Percentiles rank a stretch among this genome's conserved stretches.
phyloP scores from a whole-genome alignment of 2,113 vertebrate genomes.

The Lagopus leucura region DNA sequence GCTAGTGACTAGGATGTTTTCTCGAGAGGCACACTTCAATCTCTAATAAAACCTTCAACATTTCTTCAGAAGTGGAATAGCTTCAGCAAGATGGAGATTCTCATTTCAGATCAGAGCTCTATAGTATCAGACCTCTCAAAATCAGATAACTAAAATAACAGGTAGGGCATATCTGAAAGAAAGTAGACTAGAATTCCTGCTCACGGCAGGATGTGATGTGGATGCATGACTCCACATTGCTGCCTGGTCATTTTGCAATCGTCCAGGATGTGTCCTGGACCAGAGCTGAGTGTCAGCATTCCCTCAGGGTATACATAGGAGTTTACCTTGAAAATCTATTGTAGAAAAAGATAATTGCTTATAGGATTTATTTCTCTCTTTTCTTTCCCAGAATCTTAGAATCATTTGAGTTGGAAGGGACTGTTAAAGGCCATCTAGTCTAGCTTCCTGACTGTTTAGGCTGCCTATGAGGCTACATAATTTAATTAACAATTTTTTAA shows the following conservation, averaged over 20 bases:
- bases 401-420: not conserved
- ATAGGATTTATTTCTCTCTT: not conserved
- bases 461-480: not conserved
- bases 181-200: not conserved
- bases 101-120: not conserved
- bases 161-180: not conserved
- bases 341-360: not conserved
- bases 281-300: not conserved
- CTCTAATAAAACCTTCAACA: not conserved
- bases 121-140: too few species aligned
- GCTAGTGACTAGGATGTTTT: not conserved
- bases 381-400: not conserved
- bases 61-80: not conserved
- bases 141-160: not conserved
- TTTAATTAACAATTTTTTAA: not conserved
- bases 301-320: not conserved
- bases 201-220: not conserved
- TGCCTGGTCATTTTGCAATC: not conserved
- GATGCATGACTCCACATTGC: not conserved
- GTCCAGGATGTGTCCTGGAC: rapidly evolving
- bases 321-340: not conserved
- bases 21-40: not conserved
- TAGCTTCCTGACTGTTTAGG: not conserved
- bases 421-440: not conserved
- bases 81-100: not conserved